Base-by-base conservation (phyloP, 2,888 invertebrate genomes). In the Conus canariensis region DNA sequence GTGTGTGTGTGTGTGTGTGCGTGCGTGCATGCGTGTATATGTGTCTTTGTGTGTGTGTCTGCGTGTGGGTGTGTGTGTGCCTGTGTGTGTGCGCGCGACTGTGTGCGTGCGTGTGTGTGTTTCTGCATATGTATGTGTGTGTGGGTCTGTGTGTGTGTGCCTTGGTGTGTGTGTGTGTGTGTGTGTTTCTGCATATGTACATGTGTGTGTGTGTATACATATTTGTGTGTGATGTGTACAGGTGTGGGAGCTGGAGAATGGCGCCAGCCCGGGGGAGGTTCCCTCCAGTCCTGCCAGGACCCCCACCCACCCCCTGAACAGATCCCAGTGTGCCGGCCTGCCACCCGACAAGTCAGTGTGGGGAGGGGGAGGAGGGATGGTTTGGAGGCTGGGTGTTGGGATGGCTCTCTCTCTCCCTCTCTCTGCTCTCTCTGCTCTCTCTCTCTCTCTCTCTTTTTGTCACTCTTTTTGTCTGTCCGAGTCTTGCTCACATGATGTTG, bases 211-310 rank as follows among this genome's bases (percentile, higher is more conserved):
- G 30, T 80, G 30, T 80, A 9, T 80, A 14, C 12, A 14, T 45
- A 45, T 30, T 45, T 9, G 14, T 45, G 45, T 80, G 56, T 83
- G 82, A 19, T 56, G 10, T 6, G 7, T 25, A 22, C 45, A 88
- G 30, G 80, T 30, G 67, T 88, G 88, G 82, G 82, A 80, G 64
- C 59, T 88, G 77, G 67, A 88, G 88, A 77, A 77, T n/a, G 56
- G 19, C 3, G 77, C 22, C 6, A 59, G 30, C 3, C 10, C 9
- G 30, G 77, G 77, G 77, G 30, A 14, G 10, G 14, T 80, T 12
- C 77, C 74, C 4, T 59, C 58, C 59, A 88, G 74, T 88, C 88
- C 88, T 25, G 59, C 19, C 59, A n/a, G 77, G 12, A 58, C 77
- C 19, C 25, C 77, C 7, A 56, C 77, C 58, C 22, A 16, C 64